These are phyloP conservation scores for Myotis davidii DNA, from an alignment of 2,113 vertebrate species.

Conservation along the genomic window DNA sequence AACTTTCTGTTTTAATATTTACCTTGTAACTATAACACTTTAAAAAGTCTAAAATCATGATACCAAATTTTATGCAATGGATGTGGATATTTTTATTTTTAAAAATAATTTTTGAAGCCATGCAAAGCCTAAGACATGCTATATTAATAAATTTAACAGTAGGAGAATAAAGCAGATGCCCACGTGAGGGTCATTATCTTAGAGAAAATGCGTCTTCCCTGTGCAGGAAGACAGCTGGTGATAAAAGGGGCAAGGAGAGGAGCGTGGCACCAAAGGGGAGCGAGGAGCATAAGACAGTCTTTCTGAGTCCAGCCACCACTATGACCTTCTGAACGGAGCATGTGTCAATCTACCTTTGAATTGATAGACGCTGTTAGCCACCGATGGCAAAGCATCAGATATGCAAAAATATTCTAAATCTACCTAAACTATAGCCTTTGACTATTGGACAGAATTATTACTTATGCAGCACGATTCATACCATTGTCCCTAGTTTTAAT, in stretches of 20 bases:
- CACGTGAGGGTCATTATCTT: accelerated
- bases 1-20: not conserved
- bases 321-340: not conserved
- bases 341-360: not conserved
- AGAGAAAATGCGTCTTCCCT: not conserved
- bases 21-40: not conserved
- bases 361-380: not conserved
- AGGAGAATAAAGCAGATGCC: not conserved
- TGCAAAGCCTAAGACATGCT: not conserved
- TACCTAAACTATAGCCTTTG: constrained; percentile 30
- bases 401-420: not conserved
- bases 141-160: not conserved
- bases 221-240: not conserved
- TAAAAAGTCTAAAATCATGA: not conserved
- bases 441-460: constrained; percentile 68
- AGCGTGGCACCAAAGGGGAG: not conserved
- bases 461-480: constrained; percentile 63
- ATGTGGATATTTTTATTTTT: not conserved
- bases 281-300: not conserved
- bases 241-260: not conserved
- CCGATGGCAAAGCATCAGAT: not conserved
- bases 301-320: not conserved
- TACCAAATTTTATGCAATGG: not conserved
- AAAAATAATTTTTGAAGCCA: not conserved
- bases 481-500: constrained; percentile 57